Conservation (phyloP, 1,140 invertebrate species). For the Drosophila albomicans region DNA sequence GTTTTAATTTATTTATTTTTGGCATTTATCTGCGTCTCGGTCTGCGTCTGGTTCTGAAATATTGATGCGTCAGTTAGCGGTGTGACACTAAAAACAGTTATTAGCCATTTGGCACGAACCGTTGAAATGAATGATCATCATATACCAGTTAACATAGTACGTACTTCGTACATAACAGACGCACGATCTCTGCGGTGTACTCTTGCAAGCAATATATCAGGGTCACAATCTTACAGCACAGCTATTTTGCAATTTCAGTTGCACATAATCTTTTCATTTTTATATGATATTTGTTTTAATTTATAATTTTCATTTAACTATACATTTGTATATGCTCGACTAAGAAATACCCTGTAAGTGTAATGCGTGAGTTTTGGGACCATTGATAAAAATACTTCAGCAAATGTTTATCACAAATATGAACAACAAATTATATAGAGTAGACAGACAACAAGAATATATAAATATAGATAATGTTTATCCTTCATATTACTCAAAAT, state of each 20-base stretch:
- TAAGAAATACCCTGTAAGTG: too few relatives aligned
- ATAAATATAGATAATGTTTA: too few relatives aligned
- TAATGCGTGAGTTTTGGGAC: too few relatives aligned
- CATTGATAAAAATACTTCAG: too few relatives aligned
- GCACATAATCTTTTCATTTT: neutral
- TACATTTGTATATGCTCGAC: too few relatives aligned
- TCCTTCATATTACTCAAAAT: too few relatives aligned
- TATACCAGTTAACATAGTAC: slow-evolving; percentile 3
- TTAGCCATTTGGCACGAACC: slow-evolving; percentile 64
- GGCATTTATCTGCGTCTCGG: slow-evolving; percentile 31
- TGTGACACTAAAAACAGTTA: slow-evolving; percentile 47
- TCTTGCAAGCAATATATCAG: slow-evolving; percentile 25
- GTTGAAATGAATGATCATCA: slow-evolving; percentile 7
- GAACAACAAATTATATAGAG: too few relatives aligned
- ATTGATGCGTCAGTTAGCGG: slow-evolving; percentile 65
- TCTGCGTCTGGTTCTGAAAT: slow-evolving; percentile 26
- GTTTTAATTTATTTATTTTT: slow-evolving; percentile 13
- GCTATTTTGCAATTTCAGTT: neutral
- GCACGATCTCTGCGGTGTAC: slow-evolving; percentile 27
- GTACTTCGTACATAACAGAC: slow-evolving; percentile 13
- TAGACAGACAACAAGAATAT: too few relatives aligned
- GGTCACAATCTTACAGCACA: slow-evolving; percentile 19
- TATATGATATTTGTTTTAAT: neutral
- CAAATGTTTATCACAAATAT: too few relatives aligned
- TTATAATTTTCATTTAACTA: neutral